Percentiles rank a stretch among this genome's conserved stretches.
phyloP scores from a whole-genome alignment of 2,888 invertebrate species.

The Idaea straminata region DNA sequence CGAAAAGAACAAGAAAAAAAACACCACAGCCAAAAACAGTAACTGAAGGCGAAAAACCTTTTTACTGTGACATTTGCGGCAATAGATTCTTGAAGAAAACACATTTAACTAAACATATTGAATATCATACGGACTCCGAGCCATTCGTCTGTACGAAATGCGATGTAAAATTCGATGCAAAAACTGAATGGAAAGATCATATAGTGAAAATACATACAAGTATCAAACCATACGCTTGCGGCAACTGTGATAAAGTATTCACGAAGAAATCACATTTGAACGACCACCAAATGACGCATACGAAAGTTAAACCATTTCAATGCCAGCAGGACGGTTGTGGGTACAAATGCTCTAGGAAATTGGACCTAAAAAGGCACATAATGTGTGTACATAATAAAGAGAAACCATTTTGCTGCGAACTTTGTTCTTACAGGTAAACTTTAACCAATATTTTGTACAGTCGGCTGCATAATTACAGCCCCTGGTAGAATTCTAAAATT shows the following conservation, averaged over 20 bases:
- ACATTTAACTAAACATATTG: neutral
- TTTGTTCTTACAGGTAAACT: neutral
- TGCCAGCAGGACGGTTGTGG: neutral
- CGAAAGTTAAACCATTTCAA: neutral
- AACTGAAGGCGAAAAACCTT: neutral
- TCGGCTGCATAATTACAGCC: too few relatives aligned
- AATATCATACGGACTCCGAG: neutral
- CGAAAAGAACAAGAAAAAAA: neutral
- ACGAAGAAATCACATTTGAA: neutral
- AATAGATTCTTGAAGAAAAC: neutral
- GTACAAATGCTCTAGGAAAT: neutral
- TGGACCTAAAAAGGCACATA: neutral
- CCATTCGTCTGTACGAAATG: neutral
- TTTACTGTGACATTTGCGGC: neutral
- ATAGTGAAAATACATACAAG: neutral
- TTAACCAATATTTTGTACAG: too few relatives aligned
- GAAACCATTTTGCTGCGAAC: neutral
- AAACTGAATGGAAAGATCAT: neutral
- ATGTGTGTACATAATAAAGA: neutral
- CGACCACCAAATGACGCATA: neutral
- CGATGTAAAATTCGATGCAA: neutral
- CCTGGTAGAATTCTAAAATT: too few relatives aligned
- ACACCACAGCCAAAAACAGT: neutral
- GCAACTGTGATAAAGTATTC: neutral
- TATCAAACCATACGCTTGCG: neutral